Conservation (phyloP, 2,888 invertebrate species). For the Sipha maydis region DNA sequence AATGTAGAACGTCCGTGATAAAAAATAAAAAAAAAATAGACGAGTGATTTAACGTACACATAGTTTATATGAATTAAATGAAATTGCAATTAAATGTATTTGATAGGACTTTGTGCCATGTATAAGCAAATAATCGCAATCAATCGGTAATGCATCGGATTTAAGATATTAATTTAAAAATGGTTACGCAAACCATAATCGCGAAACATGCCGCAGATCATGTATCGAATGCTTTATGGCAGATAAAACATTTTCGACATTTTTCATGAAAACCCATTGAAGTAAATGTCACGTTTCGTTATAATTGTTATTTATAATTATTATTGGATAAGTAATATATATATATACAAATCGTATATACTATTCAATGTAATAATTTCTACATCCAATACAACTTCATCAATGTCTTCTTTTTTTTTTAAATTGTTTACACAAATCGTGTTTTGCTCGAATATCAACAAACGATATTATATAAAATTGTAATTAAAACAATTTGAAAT, state of each 20-base stretch:
- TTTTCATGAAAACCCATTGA: not conserved
- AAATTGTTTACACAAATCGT: not conserved
- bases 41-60: too few species aligned
- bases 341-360: too few species aligned
- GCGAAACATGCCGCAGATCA: not conserved
- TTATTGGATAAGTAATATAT: not conserved
- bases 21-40: too few species aligned
- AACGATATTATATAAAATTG: too few species aligned
- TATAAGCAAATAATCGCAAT: not conserved
- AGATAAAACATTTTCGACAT: not conserved
- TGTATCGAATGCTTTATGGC: not conserved
- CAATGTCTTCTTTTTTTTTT: not conserved
- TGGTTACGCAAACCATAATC: not conserved
- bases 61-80: too few species aligned
- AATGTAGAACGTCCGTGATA: too few species aligned
- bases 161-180: not conserved
- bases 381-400: not conserved
- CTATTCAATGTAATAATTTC: too few species aligned
- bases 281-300: not conserved
- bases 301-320: not conserved
- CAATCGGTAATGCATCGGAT: not conserved
- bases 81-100: not conserved
- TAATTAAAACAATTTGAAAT: too few species aligned
- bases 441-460: not conserved
- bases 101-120: not conserved